Conservation (phyloP, 2,797 vertebrate genomes). For the Selene dorsalis region DNA sequence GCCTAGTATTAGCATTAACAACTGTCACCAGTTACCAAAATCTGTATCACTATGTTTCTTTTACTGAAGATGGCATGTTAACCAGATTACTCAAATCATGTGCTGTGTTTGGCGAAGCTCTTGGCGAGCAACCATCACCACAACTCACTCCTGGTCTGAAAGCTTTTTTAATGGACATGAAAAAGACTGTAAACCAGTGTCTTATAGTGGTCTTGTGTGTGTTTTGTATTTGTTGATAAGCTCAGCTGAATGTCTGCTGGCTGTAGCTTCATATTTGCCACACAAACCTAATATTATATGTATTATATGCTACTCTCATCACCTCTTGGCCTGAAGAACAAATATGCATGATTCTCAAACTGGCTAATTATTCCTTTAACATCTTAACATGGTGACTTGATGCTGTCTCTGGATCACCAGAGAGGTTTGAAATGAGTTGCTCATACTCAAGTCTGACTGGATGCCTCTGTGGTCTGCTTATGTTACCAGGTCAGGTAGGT, state of each 20-base stretch:
- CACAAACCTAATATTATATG: background rate
- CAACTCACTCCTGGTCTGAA: too few species aligned
- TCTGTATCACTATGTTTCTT: too few species aligned
- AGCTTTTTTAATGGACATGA: background rate
- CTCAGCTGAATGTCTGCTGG: background rate
- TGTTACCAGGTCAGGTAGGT: constrained; percentile 13
- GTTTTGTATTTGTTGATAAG: background rate
- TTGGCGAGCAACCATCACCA: background rate
- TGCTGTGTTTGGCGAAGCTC: background rate
- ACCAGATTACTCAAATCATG: too few species aligned
- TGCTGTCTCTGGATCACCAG: background rate
- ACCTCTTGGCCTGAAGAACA: background rate
- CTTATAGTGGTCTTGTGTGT: too few species aligned
- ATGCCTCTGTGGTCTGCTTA: constrained; percentile 9
- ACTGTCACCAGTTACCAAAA: too few species aligned
- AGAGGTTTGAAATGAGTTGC: constrained; percentile 14
- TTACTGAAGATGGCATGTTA: too few species aligned
- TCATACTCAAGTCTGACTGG: constrained; percentile 10
- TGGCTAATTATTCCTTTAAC: too few species aligned
- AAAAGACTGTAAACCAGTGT: background rate
- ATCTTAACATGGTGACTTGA: background rate
- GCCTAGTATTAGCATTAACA: too few species aligned
- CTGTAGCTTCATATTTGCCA: background rate
- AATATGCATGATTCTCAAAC: too few species aligned
- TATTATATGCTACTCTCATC: too few species aligned